Conservation (phyloP, 2,113 vertebrate species). For the Cranoglanis bouderius region DNA sequence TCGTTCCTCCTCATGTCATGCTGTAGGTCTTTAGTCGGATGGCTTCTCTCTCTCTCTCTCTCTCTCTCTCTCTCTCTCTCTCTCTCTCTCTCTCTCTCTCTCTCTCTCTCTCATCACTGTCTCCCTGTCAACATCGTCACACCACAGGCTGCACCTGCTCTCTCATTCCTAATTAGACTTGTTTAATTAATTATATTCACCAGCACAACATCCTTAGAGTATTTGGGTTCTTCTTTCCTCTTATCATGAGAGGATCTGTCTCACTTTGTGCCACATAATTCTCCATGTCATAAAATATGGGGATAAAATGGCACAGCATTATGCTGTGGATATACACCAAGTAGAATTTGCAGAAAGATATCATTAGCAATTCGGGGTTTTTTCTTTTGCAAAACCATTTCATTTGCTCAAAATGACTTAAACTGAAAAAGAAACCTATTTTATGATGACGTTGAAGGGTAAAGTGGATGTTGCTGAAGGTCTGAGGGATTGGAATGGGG, state of each 20-base stretch:
- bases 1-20: slow-evolving; percentile 77
- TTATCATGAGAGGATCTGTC: slow-evolving; percentile 43
- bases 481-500: background rate
- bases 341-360: background rate
- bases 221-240: slow-evolving; percentile 54
- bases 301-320: background rate
- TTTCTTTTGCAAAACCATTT: background rate
- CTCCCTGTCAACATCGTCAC: slow-evolving; percentile 83
- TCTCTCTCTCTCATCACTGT: slow-evolving; percentile 68
- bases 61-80: slow-evolving; percentile 14
- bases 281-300: background rate
- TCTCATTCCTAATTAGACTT: slow-evolving; percentile 91
- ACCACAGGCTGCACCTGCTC: slow-evolving; percentile 86
- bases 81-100: slow-evolving; percentile 31
- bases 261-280: slow-evolving; percentile 8
- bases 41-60: slow-evolving; percentile 49
- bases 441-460: background rate
- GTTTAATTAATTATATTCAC: slow-evolving; percentile 90
- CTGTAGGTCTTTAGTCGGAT: slow-evolving; percentile 73
- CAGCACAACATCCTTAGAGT: slow-evolving; percentile 73
- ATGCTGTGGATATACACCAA: background rate
- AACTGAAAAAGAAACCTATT: background rate
- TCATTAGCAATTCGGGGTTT: background rate
- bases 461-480: background rate
- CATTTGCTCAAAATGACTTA: background rate